Conservation (phyloP, 2,888 invertebrate species). For the Oxycera nigricornis region DNA sequence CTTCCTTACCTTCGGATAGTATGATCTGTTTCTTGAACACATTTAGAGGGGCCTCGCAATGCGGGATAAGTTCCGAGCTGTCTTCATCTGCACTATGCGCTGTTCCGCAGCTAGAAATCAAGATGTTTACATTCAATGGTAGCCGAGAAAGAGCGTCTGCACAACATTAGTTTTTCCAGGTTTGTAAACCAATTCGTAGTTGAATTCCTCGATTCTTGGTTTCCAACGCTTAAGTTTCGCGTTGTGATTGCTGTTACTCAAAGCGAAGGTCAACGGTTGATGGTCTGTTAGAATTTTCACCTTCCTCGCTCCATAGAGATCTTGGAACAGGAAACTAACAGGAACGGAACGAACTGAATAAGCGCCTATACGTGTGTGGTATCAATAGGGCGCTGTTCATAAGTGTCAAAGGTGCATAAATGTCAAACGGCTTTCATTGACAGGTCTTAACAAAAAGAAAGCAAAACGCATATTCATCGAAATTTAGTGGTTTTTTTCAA, state of each 20-base stretch:
- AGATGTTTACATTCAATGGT: neutral
- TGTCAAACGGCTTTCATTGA: too few species aligned
- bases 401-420: too few species aligned
- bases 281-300: constrained; percentile 27
- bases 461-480: too few species aligned
- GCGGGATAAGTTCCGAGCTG: constrained; percentile 46
- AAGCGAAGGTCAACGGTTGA: neutral
- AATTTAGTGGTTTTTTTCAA: too few species aligned
- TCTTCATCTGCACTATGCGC: constrained; percentile 46
- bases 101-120: constrained; percentile 21
- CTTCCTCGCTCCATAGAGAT: constrained; percentile 3
- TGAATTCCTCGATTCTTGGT: constrained; percentile 45
- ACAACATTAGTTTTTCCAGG: neutral
- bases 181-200: constrained; percentile 35
- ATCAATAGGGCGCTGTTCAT: too few species aligned
- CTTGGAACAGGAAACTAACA: too few species aligned
- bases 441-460: too few species aligned
- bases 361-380: too few species aligned
- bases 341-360: too few species aligned
- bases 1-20: constrained; percentile 33
- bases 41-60: constrained; percentile 45
- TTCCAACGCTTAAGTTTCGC: constrained; percentile 26
- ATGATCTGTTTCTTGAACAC: constrained; percentile 46
- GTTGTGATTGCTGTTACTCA: constrained; percentile 10
- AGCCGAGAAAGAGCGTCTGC: neutral